Evolutionary conservation across 2,797 vertebrate genomes (phyloP).

Genomic region (Saxicola maurus): DNA sequence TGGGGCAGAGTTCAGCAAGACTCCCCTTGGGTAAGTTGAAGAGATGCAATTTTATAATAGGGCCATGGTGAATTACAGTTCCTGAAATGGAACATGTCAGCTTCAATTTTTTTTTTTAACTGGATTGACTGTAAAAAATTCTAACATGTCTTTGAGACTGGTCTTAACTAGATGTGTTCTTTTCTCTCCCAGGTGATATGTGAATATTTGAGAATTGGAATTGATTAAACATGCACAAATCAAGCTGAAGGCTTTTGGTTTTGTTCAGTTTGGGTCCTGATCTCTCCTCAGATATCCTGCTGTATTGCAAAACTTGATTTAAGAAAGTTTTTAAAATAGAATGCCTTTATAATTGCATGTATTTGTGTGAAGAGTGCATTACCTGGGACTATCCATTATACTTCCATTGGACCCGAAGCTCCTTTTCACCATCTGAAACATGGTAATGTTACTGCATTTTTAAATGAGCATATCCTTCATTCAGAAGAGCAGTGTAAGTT

Average conservation of each 20-base stretch:
- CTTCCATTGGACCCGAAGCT: neutral
- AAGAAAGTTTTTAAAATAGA: constrained; percentile 38
- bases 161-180: neutral
- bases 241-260: constrained; percentile 1
- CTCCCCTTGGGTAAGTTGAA: neutral
- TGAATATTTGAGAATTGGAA: constrained; percentile 53
- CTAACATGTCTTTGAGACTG: neutral
- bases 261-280: constrained; percentile 39
- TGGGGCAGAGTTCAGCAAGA: neutral
- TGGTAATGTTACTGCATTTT: neutral
- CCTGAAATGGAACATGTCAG: neutral
- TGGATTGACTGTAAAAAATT: neutral
- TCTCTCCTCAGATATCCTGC: constrained; percentile 36
- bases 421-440: neutral
- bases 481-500: neutral
- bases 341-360: constrained; percentile 54
- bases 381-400: neutral
- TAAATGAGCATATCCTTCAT: neutral
- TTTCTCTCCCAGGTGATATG: constrained; percentile 35
- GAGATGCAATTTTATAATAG: neutral
- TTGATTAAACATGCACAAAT: constrained; percentile 30
- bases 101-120: neutral
- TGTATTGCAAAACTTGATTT: constrained; percentile 31
- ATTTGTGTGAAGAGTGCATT: constrained; percentile 51
- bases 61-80: neutral